Base-by-base conservation (phyloP, 2,797 vertebrate species). In the Hybognathus amarus region DNA sequence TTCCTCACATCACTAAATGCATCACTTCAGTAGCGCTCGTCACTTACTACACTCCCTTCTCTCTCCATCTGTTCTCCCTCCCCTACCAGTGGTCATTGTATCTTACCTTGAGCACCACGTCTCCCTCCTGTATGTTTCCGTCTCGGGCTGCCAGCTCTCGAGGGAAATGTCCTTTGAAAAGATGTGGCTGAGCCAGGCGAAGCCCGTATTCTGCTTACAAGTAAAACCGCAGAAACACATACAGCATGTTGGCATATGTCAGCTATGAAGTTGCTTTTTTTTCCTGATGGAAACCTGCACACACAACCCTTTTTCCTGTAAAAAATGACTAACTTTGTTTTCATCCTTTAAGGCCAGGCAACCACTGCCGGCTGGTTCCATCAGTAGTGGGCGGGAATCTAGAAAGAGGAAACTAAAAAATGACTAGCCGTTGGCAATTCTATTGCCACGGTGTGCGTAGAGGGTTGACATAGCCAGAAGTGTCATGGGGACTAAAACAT, bases 91-190 rank as follows among this genome's bases (percentile, higher is more conserved):
- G 36, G 24, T 66, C 13, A 36, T 71, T 78, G n/a, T 67, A 47
- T 69, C 90, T 92, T 94, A 99, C 98, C 97, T 99, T 99, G 85
- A 99, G 92, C 54, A 99, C 98, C 85, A 99, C 97, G 87, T 99
- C 98, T 83, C 98, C 98, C 94, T 99, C 98, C 93, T 99, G 98
- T 93, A 99, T 99, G 93, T 98, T 99, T 91, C 98, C 98, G 71
- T 99, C 98, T 93, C 97, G 95, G 89, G 98, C 98, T 87, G 98
- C 98, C 92, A 99, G 91, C 98, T 99, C 88, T 99, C 98, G n/a
- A 97, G 97, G 56, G 97, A 99, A 92, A 99, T 99, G 94, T 99
- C 98, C 94, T 99, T 99, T 89, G 99, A 98, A 92, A 99, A 99
- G 93, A 99, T 99, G 93, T 99, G 98, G 94, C 98, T 99, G 93